Base-by-base conservation (phyloP, 2,113 vertebrate species). In the Mesembrinibis cayennensis region DNA sequence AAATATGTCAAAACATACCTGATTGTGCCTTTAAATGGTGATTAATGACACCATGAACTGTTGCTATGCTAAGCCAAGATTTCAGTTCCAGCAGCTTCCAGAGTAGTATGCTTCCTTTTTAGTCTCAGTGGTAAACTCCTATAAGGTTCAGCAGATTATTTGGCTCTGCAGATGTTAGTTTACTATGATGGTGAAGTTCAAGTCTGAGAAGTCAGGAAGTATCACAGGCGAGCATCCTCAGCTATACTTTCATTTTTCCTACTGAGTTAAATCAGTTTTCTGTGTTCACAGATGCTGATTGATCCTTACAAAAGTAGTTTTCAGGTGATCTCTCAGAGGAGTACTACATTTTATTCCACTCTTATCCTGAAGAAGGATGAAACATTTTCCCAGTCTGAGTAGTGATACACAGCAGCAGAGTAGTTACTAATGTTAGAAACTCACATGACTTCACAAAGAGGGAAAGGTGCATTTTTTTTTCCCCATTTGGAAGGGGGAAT, bases 211-310 rank as follows among this genome's bases (percentile, higher is more conserved):
- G 15, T 14, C 9, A 6, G 11, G 23, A 67, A 56, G 30, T 27
- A 47, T 45, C 13, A 69, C 23, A 59, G 34, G 13, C 0, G 0
- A 47, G 9, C 6, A 1, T 14, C 13, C 13, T 32, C 13, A 14
- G 23, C 8, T 73, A 14, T 73, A 30, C 58, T 42, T 69, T 53
- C 29, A 55, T 15, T 56, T 76, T 52, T 79, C 18, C 49, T 63
- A 15, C 12, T 5, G 16, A 59, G 10, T 82, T 69, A 87, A 85
- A 67, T 8, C 4, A 56, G 29, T 44, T 30, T 21, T 21, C 2
- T 45, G 7, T 40, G 9, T 65, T 89, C 42, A 78, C 13, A 56
- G 22, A 19, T 45, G 19, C 30, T 70, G 49, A 36, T 13, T 65
- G 59, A 34, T 80, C 13, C 53, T 79, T 70, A 69, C 53, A 69